Evolutionary conservation across 2,113 vertebrate genomes (phyloP).

Genomic region (Stegostoma tigrinum): DNA sequence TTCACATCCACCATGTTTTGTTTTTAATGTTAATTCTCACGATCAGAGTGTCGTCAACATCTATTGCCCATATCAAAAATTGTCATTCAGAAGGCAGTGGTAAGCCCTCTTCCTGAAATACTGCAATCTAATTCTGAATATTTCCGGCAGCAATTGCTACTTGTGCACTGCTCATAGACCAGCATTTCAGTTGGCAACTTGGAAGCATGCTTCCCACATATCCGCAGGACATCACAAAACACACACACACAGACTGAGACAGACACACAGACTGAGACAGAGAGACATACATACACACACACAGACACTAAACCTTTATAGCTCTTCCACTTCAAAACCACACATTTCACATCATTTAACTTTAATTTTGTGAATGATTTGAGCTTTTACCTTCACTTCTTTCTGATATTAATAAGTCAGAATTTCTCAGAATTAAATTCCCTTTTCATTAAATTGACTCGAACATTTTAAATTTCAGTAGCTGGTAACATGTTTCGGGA

Average conservation of each 20-base stretch:
- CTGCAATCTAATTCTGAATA: not conserved
- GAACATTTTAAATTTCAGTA: no score
- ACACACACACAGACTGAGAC: no score
- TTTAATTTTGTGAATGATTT: not conserved
- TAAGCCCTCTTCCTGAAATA: not conserved
- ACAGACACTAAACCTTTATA: not conserved
- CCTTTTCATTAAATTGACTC: not conserved
- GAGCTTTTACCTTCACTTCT: not conserved
- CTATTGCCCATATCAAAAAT: not conserved
- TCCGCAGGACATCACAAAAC: not conserved
- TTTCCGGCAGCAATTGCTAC: not conserved
- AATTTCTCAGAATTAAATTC: not conserved
- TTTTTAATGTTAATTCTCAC: not conserved
- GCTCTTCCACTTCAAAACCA: not conserved
- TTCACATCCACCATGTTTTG: not conserved
- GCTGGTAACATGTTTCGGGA: no score
- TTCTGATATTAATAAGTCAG: not conserved
- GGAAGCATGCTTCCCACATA: not conserved
- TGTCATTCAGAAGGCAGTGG: not conserved
- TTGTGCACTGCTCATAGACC: not conserved
- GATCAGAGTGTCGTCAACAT: not conserved
- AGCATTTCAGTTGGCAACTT: no score
- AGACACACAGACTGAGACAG: no score
- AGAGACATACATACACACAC: not conserved
- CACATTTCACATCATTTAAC: not conserved